Evolutionary conservation across 1,140 invertebrate genomes (phyloP).

Genomic region (Dreissena rostriformis): DNA sequence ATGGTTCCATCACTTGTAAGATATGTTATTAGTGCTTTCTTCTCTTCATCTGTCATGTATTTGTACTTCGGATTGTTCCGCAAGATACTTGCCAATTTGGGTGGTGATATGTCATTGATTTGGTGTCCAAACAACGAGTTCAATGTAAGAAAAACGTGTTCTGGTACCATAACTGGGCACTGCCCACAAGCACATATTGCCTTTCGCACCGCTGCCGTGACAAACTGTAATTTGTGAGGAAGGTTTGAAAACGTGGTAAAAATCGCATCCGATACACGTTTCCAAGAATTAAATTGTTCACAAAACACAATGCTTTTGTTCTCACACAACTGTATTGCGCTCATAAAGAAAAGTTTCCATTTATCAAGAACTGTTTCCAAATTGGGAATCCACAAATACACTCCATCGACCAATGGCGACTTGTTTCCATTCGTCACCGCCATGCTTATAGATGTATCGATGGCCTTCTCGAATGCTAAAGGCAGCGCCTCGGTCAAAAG

Average conservation of each 20-base stretch:
- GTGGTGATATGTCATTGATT: not conserved
- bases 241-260: constrained; percentile 42
- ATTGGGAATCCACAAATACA: constrained; percentile 26
- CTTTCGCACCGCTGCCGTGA: not conserved
- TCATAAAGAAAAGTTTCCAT: constrained; percentile 18
- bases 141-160: constrained; percentile 3
- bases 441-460: not conserved
- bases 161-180: not conserved
- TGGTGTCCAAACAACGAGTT: not conserved
- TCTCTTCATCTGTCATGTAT: not conserved
- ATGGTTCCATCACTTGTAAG: not conserved
- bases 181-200: not conserved
- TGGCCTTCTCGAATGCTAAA: constrained; percentile 39
- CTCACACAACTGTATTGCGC: not conserved
- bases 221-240: not conserved
- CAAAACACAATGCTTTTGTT: not conserved
- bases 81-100: not conserved
- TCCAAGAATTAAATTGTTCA: constrained; percentile 9
- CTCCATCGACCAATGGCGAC: not conserved
- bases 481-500: constrained; percentile 64
- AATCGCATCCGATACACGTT: not conserved
- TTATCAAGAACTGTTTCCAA: not conserved
- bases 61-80: not conserved
- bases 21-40: not conserved
- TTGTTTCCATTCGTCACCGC: not conserved